Percentiles rank a stretch among this genome's conserved stretches.
These are phyloP conservation scores for Hesperophylax magnus DNA, from an alignment of 1,140 invertebrate genomes.

Conservation along the genomic window DNA sequence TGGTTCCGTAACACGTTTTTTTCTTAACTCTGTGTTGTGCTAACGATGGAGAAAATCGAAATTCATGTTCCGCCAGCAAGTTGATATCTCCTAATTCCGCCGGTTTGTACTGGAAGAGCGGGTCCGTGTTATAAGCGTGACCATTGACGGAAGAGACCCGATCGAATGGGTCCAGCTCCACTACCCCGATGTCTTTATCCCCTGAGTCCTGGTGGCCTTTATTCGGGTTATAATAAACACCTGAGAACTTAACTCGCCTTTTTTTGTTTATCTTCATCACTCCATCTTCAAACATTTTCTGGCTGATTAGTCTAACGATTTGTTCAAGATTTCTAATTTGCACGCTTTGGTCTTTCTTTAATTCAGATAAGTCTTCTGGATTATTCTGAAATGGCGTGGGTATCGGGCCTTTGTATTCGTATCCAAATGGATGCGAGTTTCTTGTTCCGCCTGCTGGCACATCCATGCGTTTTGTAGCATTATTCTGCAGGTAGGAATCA, in stretches of 20 bases:
- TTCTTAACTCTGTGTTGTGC: slow-evolving; percentile 18
- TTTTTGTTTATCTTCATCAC: background rate
- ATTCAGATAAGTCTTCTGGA: background rate
- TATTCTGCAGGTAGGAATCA: background rate
- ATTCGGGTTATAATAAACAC: slow-evolving; percentile 6
- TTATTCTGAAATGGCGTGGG: slow-evolving; percentile 21
- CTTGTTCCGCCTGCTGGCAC: slow-evolving; percentile 13
- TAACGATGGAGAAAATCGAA: slow-evolving; percentile 61
- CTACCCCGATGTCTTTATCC: background rate
- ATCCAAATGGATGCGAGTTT: slow-evolving; percentile 19
- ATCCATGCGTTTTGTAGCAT: background rate
- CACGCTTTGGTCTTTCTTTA: background rate
- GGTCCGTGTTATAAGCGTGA: slow-evolving; percentile 59
- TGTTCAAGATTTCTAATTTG: background rate
- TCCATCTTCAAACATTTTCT: slow-evolving; percentile 22
- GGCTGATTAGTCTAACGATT: background rate
- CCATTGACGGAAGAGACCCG: slow-evolving; percentile 13
- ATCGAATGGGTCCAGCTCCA: background rate
- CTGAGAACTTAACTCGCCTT: slow-evolving; percentile 14
- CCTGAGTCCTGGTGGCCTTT: background rate
- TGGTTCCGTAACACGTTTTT: background rate
- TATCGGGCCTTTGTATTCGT: slow-evolving; percentile 9
- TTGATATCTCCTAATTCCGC: slow-evolving; percentile 67
- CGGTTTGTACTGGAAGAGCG: slow-evolving; percentile 65
- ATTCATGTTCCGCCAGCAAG: slow-evolving; percentile 65